These are phyloP conservation scores for Atta texana DNA, from an alignment of 1,140 invertebrate genomes.

Conservation along the genomic window DNA sequence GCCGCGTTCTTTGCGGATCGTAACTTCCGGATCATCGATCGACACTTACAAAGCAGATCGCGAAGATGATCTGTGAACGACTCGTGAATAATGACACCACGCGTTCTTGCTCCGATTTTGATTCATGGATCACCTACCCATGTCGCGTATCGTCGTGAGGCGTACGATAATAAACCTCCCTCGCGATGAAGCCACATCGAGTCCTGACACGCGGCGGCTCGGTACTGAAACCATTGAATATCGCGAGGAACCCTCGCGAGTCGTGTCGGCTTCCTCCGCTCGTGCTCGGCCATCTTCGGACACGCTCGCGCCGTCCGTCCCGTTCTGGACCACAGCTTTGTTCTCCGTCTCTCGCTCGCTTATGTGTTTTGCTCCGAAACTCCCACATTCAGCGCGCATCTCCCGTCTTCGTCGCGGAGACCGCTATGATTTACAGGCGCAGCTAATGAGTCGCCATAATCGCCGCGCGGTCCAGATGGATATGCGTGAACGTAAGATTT, in stretches of 20 bases:
- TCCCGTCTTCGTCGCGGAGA: conserved; percentile 53
- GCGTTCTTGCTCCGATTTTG: conserved; percentile 45
- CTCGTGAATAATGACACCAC: too few relatives aligned
- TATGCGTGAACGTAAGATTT: conserved; percentile 55
- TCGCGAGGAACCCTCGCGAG: conserved; percentile 75
- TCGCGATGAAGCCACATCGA: conserved; percentile 73
- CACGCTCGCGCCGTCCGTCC: conserved; percentile 59
- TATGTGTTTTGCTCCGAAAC: conserved; percentile 40
- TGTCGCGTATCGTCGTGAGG: conserved; percentile 24
- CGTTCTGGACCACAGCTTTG: not conserved
- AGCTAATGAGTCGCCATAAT: conserved; percentile 79
- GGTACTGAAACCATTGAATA: conserved; percentile 83
- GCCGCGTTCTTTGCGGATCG: not conserved
- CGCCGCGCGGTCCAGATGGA: conserved; percentile 44
- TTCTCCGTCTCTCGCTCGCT: not conserved
- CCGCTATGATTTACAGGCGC: conserved; percentile 79
- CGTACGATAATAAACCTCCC: conserved; percentile 10
- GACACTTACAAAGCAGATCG: conserved; percentile 11
- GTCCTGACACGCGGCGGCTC: conserved; percentile 82
- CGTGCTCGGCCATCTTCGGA: conserved; percentile 67
- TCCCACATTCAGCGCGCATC: conserved; percentile 53
- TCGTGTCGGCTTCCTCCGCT: conserved; percentile 75
- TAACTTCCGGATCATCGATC: conserved; percentile 4
- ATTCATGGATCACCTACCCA: conserved; percentile 63
- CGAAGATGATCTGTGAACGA: too few relatives aligned